These are phyloP conservation scores for Cyclargus thomasi DNA, from an alignment of 1,140 invertebrate genomes.

Conservation along the genomic window DNA sequence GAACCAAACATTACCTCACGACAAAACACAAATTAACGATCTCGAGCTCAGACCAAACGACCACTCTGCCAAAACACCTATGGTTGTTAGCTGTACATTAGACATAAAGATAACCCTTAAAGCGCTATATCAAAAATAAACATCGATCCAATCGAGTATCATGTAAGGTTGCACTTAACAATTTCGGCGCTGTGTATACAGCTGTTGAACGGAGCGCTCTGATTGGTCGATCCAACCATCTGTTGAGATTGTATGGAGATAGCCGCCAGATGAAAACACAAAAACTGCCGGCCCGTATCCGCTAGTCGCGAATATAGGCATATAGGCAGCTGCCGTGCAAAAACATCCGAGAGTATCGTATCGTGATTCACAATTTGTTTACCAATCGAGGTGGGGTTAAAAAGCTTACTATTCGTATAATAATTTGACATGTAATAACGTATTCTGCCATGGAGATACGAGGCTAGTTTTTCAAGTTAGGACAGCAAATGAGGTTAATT, in stretches of 20 bases:
- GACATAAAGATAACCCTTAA: too few species aligned
- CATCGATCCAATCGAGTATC: neutral
- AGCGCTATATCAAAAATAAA: neutral
- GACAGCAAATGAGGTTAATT: too few species aligned
- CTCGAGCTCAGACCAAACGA: too few species aligned
- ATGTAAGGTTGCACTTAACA: neutral
- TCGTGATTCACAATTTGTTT: neutral
- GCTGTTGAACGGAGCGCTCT: slow-evolving; percentile 29
- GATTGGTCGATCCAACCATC: slow-evolving; percentile 36
- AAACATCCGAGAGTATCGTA: neutral
- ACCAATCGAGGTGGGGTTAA: too few species aligned
- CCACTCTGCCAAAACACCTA: too few species aligned
- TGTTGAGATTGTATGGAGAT: slow-evolving; percentile 36
- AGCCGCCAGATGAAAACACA: slow-evolving; percentile 33
- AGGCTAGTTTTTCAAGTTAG: too few species aligned
- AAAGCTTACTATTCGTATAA: too few species aligned
- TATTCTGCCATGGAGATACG: too few species aligned
- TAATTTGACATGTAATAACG: too few species aligned
- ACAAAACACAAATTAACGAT: too few species aligned
- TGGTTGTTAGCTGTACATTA: too few species aligned
- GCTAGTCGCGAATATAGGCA: neutral
- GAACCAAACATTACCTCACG: too few species aligned
- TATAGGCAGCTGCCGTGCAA: slow-evolving; percentile 9
- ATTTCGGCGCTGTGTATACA: slow-evolving; percentile 27
- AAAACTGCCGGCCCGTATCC: slow-evolving; percentile 14